Percentiles rank a stretch among this genome's conserved stretches.
These are phyloP conservation scores for Andricus grossulariae DNA, from an alignment of 1,140 invertebrate species.

Conservation along the genomic window DNA sequence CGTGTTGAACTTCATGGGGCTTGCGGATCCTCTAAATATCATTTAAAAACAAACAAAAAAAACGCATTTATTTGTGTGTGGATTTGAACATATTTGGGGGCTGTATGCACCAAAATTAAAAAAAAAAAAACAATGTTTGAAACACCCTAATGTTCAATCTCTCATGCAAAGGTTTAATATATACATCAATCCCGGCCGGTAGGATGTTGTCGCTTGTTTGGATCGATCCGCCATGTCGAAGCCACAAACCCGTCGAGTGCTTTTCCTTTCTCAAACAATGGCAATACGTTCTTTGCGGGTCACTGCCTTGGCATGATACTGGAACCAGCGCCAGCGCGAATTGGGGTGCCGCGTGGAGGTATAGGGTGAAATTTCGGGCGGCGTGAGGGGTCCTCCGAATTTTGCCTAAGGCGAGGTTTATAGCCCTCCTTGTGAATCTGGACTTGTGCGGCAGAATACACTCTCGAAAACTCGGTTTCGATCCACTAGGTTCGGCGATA, in stretches of 20 bases:
- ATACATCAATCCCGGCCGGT: not conserved
- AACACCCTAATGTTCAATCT: not conserved
- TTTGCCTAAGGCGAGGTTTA: conserved; percentile 61
- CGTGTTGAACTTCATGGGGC: too few species aligned
- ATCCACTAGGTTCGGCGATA: not conserved
- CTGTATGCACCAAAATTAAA: too few species aligned
- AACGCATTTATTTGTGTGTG: too few species aligned
- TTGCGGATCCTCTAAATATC: too few species aligned
- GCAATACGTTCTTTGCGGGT: conserved; percentile 39
- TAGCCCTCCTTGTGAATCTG: conserved; percentile 64
- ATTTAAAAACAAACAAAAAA: too few species aligned
- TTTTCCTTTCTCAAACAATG: conserved; percentile 49
- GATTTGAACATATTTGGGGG: too few species aligned
- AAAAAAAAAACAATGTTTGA: too few species aligned
- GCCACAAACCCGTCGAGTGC: conserved; percentile 9
- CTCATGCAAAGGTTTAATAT: not conserved
- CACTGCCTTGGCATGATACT: conserved; percentile 37
- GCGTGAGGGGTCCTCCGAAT: conserved; percentile 48
- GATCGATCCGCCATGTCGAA: conserved; percentile 5
- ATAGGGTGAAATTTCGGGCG: conserved; percentile 53
- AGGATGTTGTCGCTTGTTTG: not conserved
- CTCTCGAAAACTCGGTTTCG: conserved; percentile 4
- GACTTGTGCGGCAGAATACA: conserved; percentile 46
- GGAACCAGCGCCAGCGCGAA: conserved; percentile 27
- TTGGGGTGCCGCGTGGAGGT: conserved; percentile 46